These are phyloP conservation scores for Drusus annulatus DNA, from an alignment of 1,140 invertebrate genomes.

Conservation along the genomic window DNA sequence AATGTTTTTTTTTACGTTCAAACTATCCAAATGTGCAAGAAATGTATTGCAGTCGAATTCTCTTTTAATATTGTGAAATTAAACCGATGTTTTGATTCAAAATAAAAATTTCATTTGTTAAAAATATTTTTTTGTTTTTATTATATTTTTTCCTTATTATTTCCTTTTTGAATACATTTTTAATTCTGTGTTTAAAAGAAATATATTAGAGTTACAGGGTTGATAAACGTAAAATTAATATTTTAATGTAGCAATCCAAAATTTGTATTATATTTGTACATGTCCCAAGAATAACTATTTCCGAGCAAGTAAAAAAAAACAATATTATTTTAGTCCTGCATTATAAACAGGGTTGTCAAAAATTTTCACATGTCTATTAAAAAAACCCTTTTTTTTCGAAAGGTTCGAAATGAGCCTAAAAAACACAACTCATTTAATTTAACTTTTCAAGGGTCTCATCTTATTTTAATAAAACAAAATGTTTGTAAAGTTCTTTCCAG, in stretches of 20 bases:
- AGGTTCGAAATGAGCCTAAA: no score
- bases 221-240: conserved; percentile 39
- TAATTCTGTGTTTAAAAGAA: conserved; percentile 19
- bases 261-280: not conserved
- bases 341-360: no score
- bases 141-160: conserved; percentile 30
- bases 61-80: conserved; percentile 56
- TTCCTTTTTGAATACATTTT: conserved; percentile 1
- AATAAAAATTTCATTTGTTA: conserved; percentile 56
- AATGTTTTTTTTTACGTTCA: no score
- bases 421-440: no score
- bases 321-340: no score
- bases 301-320: no score
- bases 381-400: no score
- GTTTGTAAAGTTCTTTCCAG: no score
- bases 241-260: conserved; percentile 37
- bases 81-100: conserved; percentile 54
- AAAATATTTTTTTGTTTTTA: conserved; percentile 50
- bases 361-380: no score
- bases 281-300: not conserved
- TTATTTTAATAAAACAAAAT: no score
- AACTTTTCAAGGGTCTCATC: no score
- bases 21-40: no score
- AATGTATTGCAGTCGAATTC: not conserved
- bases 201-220: conserved; percentile 45